A percentile compares a stretch with the other conserved stretches of the same genome.
Conservation (phyloP, 2,797 vertebrate species). For the Pteronotus mesoamericanus region DNA sequence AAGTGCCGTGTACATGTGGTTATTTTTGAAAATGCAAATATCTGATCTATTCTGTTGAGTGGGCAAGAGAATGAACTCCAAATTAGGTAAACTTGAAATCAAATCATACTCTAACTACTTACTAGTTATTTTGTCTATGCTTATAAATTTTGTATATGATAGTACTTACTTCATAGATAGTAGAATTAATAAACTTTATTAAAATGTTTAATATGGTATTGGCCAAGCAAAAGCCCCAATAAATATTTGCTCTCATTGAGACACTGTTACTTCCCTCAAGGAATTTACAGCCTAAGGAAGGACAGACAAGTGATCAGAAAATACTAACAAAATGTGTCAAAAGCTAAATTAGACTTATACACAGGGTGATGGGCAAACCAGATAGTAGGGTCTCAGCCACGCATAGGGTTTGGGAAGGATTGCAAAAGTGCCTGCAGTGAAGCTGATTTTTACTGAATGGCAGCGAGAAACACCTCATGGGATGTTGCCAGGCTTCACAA, state of each 20-base stretch:
- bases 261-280: background rate
- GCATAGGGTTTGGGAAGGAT: no score
- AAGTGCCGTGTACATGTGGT: no score
- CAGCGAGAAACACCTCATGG: background rate
- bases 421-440: rapidly evolving
- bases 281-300: background rate
- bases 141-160: background rate
- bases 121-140: background rate
- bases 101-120: background rate
- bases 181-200: background rate
- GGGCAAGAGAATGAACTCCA: background rate
- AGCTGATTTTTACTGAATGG: background rate
- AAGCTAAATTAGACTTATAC: background rate
- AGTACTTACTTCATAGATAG: background rate
- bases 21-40: background rate
- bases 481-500: background rate
- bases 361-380: background rate
- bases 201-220: background rate
- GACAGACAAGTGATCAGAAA: background rate
- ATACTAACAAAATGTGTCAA: background rate
- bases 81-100: background rate
- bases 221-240: background rate
- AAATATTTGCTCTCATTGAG: background rate
- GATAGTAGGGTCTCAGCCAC: background rate
- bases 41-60: background rate